Evolutionary conservation across 2,888 invertebrate genomes (phyloP).

Genomic region (Pycnomerus fuliginosus): DNA sequence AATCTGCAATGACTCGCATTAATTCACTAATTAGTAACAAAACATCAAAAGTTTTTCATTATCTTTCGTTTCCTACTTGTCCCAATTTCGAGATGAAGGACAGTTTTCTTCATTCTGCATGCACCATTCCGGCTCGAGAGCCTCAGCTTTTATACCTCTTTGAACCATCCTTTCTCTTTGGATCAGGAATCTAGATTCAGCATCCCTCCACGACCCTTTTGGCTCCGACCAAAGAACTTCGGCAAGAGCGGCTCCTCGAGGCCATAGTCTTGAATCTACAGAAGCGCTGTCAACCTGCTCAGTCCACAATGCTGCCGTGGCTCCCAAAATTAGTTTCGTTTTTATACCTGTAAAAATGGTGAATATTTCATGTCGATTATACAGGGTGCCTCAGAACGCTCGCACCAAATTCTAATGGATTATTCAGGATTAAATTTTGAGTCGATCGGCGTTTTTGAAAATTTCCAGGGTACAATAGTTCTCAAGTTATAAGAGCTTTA

Average conservation of each 20-base stretch:
- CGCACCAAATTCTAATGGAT: too few relatives aligned
- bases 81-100: too few relatives aligned
- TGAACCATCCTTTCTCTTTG: conserved; percentile 67
- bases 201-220: conserved; percentile 61
- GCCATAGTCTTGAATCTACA: conserved; percentile 77
- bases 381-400: too few relatives aligned
- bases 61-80: too few relatives aligned
- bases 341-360: conserved; percentile 37
- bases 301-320: conserved; percentile 83
- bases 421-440: too few relatives aligned
- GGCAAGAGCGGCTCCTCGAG: conserved; percentile 79
- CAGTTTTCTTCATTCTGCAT: conserved; percentile 77
- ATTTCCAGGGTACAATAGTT: too few relatives aligned
- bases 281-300: conserved; percentile 74
- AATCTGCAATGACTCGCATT: too few relatives aligned
- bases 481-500: too few relatives aligned
- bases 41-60: too few relatives aligned
- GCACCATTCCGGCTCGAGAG: conserved; percentile 83
- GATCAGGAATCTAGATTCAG: conserved; percentile 66
- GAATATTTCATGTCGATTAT: too few relatives aligned
- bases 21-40: too few relatives aligned
- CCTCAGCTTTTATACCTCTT: conserved; percentile 71
- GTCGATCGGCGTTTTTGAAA: too few relatives aligned
- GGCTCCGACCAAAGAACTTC: conserved; percentile 85
- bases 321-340: conserved; percentile 61